Base-by-base conservation (phyloP, 2,888 invertebrate species). In the Sycophila texana region DNA sequence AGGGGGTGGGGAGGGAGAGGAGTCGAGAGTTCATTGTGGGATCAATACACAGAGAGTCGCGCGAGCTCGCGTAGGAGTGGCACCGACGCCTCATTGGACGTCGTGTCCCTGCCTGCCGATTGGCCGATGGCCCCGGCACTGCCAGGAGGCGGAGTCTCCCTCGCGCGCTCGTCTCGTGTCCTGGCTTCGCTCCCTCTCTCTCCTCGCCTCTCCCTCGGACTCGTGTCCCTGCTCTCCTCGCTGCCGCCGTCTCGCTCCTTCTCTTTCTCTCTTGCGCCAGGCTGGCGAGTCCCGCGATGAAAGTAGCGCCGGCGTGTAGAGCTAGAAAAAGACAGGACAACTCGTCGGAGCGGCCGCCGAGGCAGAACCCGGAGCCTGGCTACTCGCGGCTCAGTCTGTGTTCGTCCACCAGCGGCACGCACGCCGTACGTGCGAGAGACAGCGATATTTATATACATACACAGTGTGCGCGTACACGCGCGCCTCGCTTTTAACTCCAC, bases 331-430 rank as follows among this genome's bases (percentile, higher is more conserved):
- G 87, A 88, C 86, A 84, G 77, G 75, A 77, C 74, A 63, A 65
- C 55, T 60, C 79, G 63, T 55, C 84, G 84, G 82, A 55, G 53
- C 49, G 30, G 18, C 26, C 26, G 60, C n/a, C 88, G 86, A 86
- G 86, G 87, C 86, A 86, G 39, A 39, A 39, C 88, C 85, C 84
- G 84, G 84, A 85, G 72, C 71, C 72, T 68, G 47, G 66, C 47
- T 60, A 55, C 18, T 20, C 18, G 66, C 47, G 18, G 85, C 88
- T 87, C 90, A 90, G 90, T 90, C 88, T 88, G 89, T 88, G 89
- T 89, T 90, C 86, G 89, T 87, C 89, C 89, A 90, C 87, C 88
- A 88, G 87, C 89, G 89, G 88, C 87, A 87, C 86, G 39, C 39
- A 84, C 75, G 55, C 85, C 83, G 86, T 83, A 74, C 58, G 79